Conservation (phyloP, 2,888 invertebrate species). For the Drosophila nigritarsus region DNA sequence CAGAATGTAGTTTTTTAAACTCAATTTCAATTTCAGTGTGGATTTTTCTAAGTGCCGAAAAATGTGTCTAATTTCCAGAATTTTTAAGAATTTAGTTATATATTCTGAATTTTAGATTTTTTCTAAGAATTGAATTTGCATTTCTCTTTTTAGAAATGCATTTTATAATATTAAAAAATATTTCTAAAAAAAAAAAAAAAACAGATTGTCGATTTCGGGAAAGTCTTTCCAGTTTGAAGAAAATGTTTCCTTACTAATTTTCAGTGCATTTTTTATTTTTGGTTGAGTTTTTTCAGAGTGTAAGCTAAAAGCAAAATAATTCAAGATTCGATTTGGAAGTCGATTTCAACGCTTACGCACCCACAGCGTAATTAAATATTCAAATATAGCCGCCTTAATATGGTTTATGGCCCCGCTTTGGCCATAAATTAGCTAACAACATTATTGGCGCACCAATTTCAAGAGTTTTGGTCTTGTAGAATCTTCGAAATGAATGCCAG, state of each 20-base stretch:
- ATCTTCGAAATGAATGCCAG: constrained; percentile 60
- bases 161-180: too few relatives aligned
- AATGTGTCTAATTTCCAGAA: too few relatives aligned
- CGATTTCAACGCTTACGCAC: constrained; percentile 55
- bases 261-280: neutral
- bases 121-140: too few relatives aligned
- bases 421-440: constrained; percentile 63
- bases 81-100: too few relatives aligned
- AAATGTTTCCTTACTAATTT: neutral
- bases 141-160: too few relatives aligned
- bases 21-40: neutral
- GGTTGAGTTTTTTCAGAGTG: constrained; percentile 10
- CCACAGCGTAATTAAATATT: constrained; percentile 65
- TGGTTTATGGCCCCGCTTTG: constrained; percentile 64
- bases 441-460: constrained; percentile 59
- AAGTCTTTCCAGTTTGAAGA: neutral
- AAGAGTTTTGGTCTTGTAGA: constrained; percentile 53
- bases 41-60: neutral
- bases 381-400: constrained; percentile 58
- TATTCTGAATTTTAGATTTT: too few relatives aligned
- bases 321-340: constrained; percentile 7
- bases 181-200: too few relatives aligned
- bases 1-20: too few relatives aligned
- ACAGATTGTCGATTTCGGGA: too few relatives aligned
- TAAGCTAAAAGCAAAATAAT: constrained; percentile 27